A percentile compares a stretch with the other conserved stretches of the same genome.
These are phyloP conservation scores for Phylloscopus trochilus DNA, from an alignment of 2,113 vertebrate genomes.

Conservation along the genomic window DNA sequence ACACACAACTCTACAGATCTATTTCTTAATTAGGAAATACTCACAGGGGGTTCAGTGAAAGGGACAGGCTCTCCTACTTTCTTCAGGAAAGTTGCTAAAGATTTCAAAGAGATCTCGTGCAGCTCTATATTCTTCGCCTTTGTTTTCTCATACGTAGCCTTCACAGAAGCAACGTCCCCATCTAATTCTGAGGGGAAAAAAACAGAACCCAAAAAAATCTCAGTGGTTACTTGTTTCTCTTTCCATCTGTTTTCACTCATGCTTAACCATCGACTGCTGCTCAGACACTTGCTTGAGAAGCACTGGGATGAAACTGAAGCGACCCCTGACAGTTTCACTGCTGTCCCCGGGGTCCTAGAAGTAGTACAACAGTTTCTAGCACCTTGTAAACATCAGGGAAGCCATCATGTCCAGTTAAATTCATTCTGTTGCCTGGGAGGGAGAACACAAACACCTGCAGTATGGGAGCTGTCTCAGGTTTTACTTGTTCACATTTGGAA, in stretches of 20 bases:
- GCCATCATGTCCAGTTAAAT: background rate
- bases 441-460: background rate
- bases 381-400: background rate
- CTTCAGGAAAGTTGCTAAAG: slow-evolving; percentile 82
- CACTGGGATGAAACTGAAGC: background rate
- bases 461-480: background rate
- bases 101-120: slow-evolving; percentile 84
- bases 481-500: background rate
- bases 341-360: background rate
- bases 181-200: slow-evolving; percentile 73
- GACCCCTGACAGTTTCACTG: background rate
- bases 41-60: slow-evolving; percentile 91
- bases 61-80: slow-evolving; percentile 78
- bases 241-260: background rate
- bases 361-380: background rate
- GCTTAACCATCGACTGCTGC: background rate
- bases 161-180: slow-evolving; percentile 80
- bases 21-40: slow-evolving; percentile 69
- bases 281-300: background rate
- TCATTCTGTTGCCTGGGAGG: background rate
- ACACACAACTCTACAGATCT: slow-evolving; percentile 13
- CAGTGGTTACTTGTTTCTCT: background rate
- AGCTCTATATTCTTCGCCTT: slow-evolving; percentile 71
- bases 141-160: slow-evolving; percentile 77
- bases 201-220: background rate